phyloP scores from a whole-genome alignment of 2,113 vertebrate species.

The Tragelaphus strepsiceros region DNA sequence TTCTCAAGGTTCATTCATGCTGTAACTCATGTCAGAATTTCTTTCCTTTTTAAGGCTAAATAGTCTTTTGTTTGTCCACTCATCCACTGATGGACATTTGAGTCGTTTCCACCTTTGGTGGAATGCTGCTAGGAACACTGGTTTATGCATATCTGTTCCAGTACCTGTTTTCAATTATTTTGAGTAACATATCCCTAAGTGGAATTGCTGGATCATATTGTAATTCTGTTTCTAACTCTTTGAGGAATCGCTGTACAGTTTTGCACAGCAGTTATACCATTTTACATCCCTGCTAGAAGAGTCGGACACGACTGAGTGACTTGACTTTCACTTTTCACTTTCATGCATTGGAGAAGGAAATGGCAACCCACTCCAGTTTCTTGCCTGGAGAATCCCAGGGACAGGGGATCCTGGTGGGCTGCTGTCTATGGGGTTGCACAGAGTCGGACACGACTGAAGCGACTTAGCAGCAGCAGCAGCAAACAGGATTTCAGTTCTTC shows the following conservation, averaged over 20 bases:
- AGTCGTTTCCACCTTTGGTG: background rate
- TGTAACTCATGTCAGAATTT: background rate
- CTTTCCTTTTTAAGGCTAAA: background rate
- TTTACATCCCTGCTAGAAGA: background rate
- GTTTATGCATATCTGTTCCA: background rate
- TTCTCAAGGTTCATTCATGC: background rate
- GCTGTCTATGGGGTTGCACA: too few relatives aligned
- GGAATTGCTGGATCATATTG: background rate
- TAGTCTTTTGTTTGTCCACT: background rate
- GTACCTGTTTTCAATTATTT: background rate
- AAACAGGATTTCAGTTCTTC: background rate
- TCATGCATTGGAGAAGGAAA: too few relatives aligned
- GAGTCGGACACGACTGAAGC: too few relatives aligned
- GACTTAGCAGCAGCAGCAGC: background rate
- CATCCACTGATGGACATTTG: background rate
- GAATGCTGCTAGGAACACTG: background rate
- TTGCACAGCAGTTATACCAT: background rate
- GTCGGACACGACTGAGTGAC: too few relatives aligned
- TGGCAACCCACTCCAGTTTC: too few relatives aligned
- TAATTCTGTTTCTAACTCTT: background rate
- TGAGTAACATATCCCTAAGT: background rate
- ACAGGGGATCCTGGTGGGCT: too few relatives aligned
- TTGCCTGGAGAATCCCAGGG: too few relatives aligned
- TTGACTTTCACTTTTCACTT: too few relatives aligned
- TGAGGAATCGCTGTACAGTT: rapidly evolving